These are phyloP conservation scores for Uropetala carovei DNA, from an alignment of 2,888 invertebrate species.

Conservation along the genomic window DNA sequence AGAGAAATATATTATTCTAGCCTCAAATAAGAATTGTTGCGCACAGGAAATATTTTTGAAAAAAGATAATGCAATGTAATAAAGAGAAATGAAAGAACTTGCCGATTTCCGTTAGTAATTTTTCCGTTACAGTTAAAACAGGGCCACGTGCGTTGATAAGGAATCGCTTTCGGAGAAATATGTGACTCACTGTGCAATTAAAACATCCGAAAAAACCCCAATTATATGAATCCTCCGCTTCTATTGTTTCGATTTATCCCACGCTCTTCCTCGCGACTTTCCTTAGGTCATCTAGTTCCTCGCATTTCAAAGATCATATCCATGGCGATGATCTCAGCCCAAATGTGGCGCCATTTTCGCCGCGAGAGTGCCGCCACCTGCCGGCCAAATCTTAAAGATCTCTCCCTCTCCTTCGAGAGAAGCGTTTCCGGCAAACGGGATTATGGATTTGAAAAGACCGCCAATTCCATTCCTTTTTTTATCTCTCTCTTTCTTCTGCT, in stretches of 20 bases:
- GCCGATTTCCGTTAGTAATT: too few relatives aligned
- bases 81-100: too few relatives aligned
- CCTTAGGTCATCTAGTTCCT: not conserved
- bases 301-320: conserved; percentile 33
- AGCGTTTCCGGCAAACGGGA: conserved; percentile 56
- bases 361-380: conserved; percentile 28
- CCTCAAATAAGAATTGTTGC: too few relatives aligned
- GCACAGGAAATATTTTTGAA: too few relatives aligned
- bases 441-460: conserved; percentile 8
- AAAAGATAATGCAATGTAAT: too few relatives aligned
- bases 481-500: not conserved
- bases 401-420: not conserved
- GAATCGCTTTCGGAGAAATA: conserved; percentile 25
- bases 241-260: not conserved
- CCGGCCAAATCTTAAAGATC: not conserved
- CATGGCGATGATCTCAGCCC: conserved; percentile 30
- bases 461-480: conserved; percentile 2
- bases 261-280: not conserved
- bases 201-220: not conserved
- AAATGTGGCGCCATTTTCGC: conserved; percentile 40
- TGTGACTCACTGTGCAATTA: conserved; percentile 19
- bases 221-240: conserved; percentile 25
- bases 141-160: conserved; percentile 34
- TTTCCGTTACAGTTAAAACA: not conserved
- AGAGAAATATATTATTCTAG: too few relatives aligned